These are phyloP conservation scores for Odontomyia ornata DNA, from an alignment of 2,888 invertebrate genomes.

Conservation along the genomic window DNA sequence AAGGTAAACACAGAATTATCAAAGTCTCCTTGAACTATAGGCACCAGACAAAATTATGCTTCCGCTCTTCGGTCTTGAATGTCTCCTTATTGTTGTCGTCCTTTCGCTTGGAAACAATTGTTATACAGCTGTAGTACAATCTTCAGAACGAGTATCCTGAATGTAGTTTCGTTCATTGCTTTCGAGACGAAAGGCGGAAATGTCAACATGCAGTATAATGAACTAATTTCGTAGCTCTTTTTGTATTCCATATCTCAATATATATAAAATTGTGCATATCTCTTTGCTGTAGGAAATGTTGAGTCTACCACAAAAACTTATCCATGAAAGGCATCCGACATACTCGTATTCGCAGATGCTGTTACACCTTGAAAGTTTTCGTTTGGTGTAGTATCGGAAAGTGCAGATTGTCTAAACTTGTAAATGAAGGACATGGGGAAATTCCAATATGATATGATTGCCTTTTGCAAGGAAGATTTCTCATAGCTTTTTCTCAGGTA, in stretches of 20 bases:
- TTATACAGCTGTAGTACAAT: not conserved
- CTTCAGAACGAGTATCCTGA: not conserved
- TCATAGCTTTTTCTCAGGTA: not conserved
- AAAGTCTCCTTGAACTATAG: constrained; percentile 10
- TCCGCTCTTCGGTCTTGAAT: constrained; percentile 3
- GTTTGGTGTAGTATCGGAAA: not conserved
- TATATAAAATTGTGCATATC: not conserved
- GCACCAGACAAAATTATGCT: not conserved
- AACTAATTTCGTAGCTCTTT: constrained; percentile 16
- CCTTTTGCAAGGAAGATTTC: not conserved
- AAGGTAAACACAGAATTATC: constrained; percentile 4
- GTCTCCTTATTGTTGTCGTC: constrained; percentile 12
- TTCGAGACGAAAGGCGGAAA: constrained; percentile 19
- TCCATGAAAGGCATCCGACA: not conserved
- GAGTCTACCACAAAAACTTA: not conserved
- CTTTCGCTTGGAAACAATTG: not conserved
- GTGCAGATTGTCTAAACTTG: no score
- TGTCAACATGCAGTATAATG: constrained; percentile 32
- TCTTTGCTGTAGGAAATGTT: not conserved
- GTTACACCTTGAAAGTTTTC: constrained; percentile 2
- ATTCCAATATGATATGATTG: not conserved
- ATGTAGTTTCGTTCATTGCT: constrained; percentile 11
- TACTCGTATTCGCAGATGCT: constrained; percentile 9
- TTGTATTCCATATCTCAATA: not conserved
- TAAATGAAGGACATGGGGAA: not conserved